A percentile compares a stretch with the other conserved stretches of the same genome.
phyloP scores from a whole-genome alignment of 1,140 invertebrate genomes.

The Metopolophium dirhodum region DNA sequence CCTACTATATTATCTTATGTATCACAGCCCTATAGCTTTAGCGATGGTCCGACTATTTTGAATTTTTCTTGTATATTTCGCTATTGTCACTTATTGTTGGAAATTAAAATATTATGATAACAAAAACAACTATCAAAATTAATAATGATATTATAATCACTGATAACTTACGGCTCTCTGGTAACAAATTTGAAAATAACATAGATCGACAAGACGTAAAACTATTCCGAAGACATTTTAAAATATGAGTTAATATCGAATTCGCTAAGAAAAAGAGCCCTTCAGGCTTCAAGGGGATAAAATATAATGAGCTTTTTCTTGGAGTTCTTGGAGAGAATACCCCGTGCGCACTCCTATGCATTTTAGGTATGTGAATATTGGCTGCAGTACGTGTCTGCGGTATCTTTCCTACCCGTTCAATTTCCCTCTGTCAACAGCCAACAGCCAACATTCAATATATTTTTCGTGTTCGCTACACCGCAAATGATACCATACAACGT shows the following conservation, averaged over 20 bases:
- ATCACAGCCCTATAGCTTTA: too few relatives aligned
- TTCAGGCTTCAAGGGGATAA: not conserved
- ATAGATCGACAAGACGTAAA: not conserved
- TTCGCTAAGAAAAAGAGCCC: not conserved
- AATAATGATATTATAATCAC: not conserved
- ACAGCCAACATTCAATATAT: slow-evolving; percentile 27
- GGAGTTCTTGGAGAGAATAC: not conserved
- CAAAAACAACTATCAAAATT: not conserved
- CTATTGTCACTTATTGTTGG: too few relatives aligned
- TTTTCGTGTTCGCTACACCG: not conserved
- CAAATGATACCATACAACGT: slow-evolving; percentile 44
- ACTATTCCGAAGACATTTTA: not conserved
- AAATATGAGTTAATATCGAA: not conserved
- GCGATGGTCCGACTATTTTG: too few relatives aligned
- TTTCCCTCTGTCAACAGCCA: not conserved
- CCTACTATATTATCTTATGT: too few relatives aligned
- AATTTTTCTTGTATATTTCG: too few relatives aligned
- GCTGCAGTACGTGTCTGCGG: not conserved
- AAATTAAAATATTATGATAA: not conserved
- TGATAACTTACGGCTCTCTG: not conserved
- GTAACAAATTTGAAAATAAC: not conserved
- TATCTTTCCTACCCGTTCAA: not conserved
- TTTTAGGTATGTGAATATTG: not conserved
- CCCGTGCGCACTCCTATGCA: not conserved
- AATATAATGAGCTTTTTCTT: not conserved